A percentile compares a stretch with the other conserved stretches of the same genome.
Evolutionary conservation across 2,888 invertebrate genomes (phyloP).

Genomic region (Athetis lepigone): DNA sequence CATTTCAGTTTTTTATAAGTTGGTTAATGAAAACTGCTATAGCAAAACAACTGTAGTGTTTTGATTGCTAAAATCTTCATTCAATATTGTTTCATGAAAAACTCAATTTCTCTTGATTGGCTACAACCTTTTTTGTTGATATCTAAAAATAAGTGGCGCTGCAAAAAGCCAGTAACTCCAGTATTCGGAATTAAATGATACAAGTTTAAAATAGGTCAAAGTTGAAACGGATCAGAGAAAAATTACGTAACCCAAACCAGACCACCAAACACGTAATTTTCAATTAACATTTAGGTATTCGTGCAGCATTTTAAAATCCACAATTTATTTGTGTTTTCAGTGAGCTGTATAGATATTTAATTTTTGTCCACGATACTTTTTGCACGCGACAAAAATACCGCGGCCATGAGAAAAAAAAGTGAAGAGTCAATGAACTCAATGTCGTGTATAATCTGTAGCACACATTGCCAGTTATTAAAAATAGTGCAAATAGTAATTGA

Average conservation of each 20-base stretch:
- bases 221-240: constrained; percentile 21
- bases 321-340: constrained; percentile 48
- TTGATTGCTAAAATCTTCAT: background rate
- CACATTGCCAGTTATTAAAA: constrained; percentile 22
- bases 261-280: background rate
- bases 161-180: background rate
- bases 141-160: background rate
- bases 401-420: constrained; percentile 55
- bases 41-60: no score
- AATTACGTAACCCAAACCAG: background rate
- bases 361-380: constrained; percentile 54
- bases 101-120: background rate
- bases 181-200: constrained; percentile 30
- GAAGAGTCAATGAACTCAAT: constrained; percentile 60
- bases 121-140: constrained; percentile 8
- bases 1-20: no score
- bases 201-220: constrained; percentile 26
- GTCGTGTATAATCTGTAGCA: constrained; percentile 39
- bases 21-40: no score
- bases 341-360: constrained; percentile 28
- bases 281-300: constrained; percentile 14
- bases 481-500: constrained; percentile 35
- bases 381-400: constrained; percentile 64
- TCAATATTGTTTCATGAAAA: no score
- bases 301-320: constrained; percentile 1